Evolutionary conservation across 35 echinoderm and acorn worm species (phyloP), one percentile per base, ranked within the genome.

Genomic region (Strongylocentrotus purpuratus): DNA sequence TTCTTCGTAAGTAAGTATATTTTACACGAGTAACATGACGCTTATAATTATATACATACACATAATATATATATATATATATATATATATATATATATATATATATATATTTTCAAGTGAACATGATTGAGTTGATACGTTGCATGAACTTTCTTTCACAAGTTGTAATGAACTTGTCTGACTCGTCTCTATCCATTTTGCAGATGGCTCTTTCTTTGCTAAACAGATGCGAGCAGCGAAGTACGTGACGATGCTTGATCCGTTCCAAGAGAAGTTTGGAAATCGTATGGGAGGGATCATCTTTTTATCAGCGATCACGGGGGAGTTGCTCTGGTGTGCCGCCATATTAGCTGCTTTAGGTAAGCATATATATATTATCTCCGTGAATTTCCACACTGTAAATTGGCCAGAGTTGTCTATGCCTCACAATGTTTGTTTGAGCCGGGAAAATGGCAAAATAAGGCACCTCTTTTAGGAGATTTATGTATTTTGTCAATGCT

Each of bases 221-320:
- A 95, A 98, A 88, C 52, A 47, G 52, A 98, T 98, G 97, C 47
- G 96, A 85, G 41, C 86, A 10, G 17, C 61, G 32, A 96, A 96
- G 4, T 98, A 98, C 88, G 59, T 98, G 32, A 98, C 97, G 47
- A 98, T 98, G 97, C 65, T 98, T 48, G 96, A 98, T 50, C 97
- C 97, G 3, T 98, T 98, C 86, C 97, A 98, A 93, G 46, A 90
- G 32, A 98, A 98, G 86, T 98, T 94, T 47, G 97, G 97, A 31
- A 52, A 94, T 85, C 94, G 97, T 9, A 96, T 98, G 96, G 97
- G 97, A 31, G 97, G 96, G 13, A 46, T 98, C 17, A 91, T 98
- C 41, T 98, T 98, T 85, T 33, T 98, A 45, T 94, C 97, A 11
- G 96, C 97, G 4, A 58, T 98, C 2, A 94, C 94, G 0, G 97